These are phyloP conservation scores for Sycophaga agraensis DNA, from an alignment of 1,140 invertebrate genomes.

Conservation along the genomic window DNA sequence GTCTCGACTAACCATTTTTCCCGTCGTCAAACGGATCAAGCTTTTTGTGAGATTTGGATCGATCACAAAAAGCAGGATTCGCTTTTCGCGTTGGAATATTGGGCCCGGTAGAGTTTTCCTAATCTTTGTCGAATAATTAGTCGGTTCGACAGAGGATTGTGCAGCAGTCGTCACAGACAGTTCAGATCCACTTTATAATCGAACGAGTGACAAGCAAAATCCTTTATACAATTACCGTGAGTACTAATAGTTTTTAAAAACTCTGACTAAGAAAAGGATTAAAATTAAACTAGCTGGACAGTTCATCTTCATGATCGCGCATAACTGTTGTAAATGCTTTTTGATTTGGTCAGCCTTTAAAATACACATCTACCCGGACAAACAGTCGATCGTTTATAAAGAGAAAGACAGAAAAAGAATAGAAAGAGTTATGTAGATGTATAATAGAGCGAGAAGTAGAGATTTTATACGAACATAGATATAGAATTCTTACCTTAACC, in stretches of 20 bases:
- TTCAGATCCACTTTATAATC: no score
- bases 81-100: conserved; percentile 57
- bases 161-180: no score
- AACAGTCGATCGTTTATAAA: not conserved
- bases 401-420: not conserved
- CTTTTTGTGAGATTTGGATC: conserved; percentile 59
- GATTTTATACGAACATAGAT: no score
- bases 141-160: no score
- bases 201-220: not conserved
- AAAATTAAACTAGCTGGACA: no score
- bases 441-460: not conserved
- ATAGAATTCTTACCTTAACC: no score
- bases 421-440: not conserved
- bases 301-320: no score
- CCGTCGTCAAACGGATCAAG: conserved; percentile 59
- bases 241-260: conserved; percentile 2
- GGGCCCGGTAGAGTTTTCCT: conserved; percentile 33
- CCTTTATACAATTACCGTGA: not conserved
- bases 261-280: no score
- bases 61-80: conserved; percentile 60
- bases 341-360: not conserved
- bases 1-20: conserved; percentile 50
- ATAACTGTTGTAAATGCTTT: no score
- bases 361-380: not conserved
- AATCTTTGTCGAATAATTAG: not conserved